A percentile compares a stretch with the other conserved stretches of the same genome.
Evolutionary conservation across 2,888 invertebrate species (phyloP).

Genomic region (Patella pellucida): DNA sequence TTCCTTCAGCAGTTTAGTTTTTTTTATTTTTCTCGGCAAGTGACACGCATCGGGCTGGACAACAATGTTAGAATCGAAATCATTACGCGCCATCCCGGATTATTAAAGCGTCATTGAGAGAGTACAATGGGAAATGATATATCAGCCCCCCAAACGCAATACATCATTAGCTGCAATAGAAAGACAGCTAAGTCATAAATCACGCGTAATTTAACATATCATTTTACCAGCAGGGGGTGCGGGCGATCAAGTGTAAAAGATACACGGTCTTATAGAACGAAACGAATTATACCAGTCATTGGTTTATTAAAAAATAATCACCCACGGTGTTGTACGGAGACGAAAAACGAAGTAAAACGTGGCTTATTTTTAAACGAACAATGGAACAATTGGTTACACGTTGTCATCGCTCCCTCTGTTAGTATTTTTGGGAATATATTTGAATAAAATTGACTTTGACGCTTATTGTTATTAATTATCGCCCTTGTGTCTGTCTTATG

Average conservation of each 20-base stretch:
- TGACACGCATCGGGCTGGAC: too few relatives aligned
- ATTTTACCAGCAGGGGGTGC: background rate
- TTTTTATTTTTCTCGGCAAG: too few relatives aligned
- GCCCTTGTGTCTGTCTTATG: background rate
- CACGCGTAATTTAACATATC: background rate
- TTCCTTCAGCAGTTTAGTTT: too few relatives aligned
- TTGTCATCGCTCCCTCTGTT: background rate
- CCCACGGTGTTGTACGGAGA: background rate
- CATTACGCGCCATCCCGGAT: too few relatives aligned
- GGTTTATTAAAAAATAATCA: conserved; percentile 8
- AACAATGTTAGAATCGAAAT: too few relatives aligned
- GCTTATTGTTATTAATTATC: background rate
- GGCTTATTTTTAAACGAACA: background rate
- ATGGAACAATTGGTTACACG: background rate
- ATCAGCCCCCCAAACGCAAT: too few relatives aligned
- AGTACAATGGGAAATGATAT: too few relatives aligned
- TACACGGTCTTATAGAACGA: background rate
- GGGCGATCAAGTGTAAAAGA: conserved; percentile 6
- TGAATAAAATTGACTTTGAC: conserved; percentile 9
- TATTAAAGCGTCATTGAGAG: too few relatives aligned
- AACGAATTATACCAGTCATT: conserved; percentile 9
- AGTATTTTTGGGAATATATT: conserved; percentile 7
- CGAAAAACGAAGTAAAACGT: conserved; percentile 5
- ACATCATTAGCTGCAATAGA: background rate
- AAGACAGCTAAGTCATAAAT: background rate